phyloP scores from a whole-genome alignment of 2,113 vertebrate genomes.

The Tetraodon nigroviridis region DNA sequence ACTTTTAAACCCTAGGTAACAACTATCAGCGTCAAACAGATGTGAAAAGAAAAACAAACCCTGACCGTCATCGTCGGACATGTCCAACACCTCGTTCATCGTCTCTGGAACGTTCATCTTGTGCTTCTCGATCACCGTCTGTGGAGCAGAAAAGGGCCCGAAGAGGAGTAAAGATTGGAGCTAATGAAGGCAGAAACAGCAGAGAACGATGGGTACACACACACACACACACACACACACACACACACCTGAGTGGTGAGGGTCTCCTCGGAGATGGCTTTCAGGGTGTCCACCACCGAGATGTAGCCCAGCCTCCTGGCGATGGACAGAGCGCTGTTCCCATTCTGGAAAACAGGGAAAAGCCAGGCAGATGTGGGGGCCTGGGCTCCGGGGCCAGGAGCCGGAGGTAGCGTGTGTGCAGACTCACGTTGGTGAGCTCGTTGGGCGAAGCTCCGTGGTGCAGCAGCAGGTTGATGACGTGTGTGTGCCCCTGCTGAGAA shows the following conservation, averaged over 20 bases:
- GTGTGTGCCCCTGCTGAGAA: constrained; percentile 94
- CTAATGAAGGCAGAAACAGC: too few species aligned
- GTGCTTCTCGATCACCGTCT: constrained; percentile 96
- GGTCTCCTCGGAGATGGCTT: constrained; percentile 92
- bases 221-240: constrained; percentile 67
- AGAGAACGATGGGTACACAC: neutral
- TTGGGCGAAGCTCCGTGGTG: constrained; percentile 89
- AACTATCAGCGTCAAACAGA: too few species aligned
- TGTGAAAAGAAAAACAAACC: too few species aligned
- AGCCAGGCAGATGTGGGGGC: neutral
- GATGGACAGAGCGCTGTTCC: constrained; percentile 94
- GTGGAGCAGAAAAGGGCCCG: constrained; percentile 35
- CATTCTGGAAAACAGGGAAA: constrained; percentile 75
- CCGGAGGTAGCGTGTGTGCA: neutral
- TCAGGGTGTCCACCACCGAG: constrained; percentile 94
- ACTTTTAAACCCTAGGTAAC: too few species aligned
- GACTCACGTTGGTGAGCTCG: constrained; percentile 90
- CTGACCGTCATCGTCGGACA: constrained; percentile 98
- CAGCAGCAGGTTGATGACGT: constrained; percentile 93
- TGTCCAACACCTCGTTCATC: constrained; percentile 97
- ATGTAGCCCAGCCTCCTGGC: constrained; percentile 95
- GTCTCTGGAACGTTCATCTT: constrained; percentile 99
- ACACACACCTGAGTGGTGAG: constrained; percentile 82
- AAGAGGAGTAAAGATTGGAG: neutral
- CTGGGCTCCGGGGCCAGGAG: neutral